A percentile compares a stretch with the other conserved stretches of the same genome.
Evolutionary conservation across 2,113 vertebrate species (phyloP).

Genomic region (Talpa occidentalis): DNA sequence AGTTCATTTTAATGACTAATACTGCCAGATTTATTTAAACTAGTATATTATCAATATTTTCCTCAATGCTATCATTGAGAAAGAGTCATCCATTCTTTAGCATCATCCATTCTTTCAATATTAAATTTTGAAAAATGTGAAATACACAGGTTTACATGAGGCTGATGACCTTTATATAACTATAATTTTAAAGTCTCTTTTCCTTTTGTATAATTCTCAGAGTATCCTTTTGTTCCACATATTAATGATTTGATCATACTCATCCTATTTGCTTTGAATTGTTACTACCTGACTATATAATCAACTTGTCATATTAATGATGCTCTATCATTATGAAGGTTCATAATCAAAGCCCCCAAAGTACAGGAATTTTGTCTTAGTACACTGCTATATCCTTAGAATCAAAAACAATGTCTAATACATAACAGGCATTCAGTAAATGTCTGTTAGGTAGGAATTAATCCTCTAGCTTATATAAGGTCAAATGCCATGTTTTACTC

Average conservation of each 20-base stretch:
- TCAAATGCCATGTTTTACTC: neutral
- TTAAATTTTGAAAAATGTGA: constrained; percentile 28
- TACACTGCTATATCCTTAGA: neutral
- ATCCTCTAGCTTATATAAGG: neutral
- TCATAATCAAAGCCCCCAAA: neutral
- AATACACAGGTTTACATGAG: neutral
- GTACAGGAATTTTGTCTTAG: neutral
- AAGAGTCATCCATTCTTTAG: neutral
- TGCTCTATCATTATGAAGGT: neutral
- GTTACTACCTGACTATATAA: neutral
- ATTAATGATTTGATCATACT: constrained; percentile 29
- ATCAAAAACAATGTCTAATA: neutral
- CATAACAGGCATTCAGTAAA: neutral
- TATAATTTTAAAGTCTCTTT: constrained; percentile 15
- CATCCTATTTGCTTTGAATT: neutral
- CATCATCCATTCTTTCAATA: neutral
- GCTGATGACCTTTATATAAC: neutral
- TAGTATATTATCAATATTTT: neutral
- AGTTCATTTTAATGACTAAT: constrained; percentile 7
- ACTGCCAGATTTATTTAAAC: neutral
- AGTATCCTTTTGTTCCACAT: neutral
- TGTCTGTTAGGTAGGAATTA: neutral
- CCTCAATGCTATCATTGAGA: neutral
- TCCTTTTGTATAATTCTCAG: neutral
- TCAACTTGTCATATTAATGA: neutral